Conservation (phyloP, 2,888 invertebrate genomes). For the Eupithecia abbreviata region DNA sequence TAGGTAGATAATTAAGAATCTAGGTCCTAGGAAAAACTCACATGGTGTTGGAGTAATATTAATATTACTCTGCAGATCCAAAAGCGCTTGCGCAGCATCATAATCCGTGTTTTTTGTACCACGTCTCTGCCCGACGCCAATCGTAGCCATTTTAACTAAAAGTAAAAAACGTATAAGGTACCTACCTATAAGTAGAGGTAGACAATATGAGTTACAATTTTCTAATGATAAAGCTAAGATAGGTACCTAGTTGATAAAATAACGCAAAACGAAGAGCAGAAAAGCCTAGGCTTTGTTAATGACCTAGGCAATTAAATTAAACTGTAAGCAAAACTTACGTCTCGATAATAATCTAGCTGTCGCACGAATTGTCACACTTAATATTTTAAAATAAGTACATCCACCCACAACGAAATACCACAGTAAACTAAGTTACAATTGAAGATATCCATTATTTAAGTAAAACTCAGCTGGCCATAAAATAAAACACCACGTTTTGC, state of each 20-base stretch:
- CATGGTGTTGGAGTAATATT: conserved; percentile 35
- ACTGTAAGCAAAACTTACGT: not conserved
- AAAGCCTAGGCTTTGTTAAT: not conserved
- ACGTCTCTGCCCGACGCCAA: conserved; percentile 35
- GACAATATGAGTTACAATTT: not conserved
- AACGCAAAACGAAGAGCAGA: not conserved
- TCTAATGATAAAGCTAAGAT: not conserved
- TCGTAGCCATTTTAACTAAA: conserved; percentile 37
- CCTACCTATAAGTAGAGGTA: not conserved
- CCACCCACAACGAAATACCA: conserved; percentile 33
- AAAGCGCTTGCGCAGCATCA: conserved; percentile 54
- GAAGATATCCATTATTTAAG: conserved; percentile 40
- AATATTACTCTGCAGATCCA: conserved; percentile 50
- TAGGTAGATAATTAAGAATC: not conserved
- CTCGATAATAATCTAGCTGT: not conserved
- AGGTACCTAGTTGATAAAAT: not conserved
- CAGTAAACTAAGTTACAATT: conserved; percentile 43
- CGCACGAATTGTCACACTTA: conserved; percentile 7
- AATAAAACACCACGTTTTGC: conserved; percentile 52
- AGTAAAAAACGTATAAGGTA: not conserved
- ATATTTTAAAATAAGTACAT: conserved; percentile 13
- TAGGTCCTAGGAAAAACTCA: conserved; percentile 28
- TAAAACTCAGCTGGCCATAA: conserved; percentile 43
- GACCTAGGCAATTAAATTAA: not conserved
- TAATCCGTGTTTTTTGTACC: conserved; percentile 45